phyloP scores from a whole-genome alignment of 1,140 invertebrate species.

The Trichonephila clavipes region DNA sequence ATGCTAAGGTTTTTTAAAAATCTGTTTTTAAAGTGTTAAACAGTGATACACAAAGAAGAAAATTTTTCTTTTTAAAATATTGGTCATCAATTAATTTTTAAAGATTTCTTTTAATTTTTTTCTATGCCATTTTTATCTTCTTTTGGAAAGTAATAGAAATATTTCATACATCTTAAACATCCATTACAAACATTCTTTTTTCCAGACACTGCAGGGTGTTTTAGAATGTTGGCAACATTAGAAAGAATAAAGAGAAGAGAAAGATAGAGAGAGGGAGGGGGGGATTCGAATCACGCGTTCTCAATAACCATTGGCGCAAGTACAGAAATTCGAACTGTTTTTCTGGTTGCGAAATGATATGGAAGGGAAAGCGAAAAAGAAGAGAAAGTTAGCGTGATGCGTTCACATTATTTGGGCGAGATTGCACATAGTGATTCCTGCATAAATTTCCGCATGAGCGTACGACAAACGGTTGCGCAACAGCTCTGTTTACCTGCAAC shows the following conservation, averaged over 20 bases:
- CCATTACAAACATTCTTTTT: background rate
- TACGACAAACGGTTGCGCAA: slow-evolving; percentile 3
- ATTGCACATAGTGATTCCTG: slow-evolving; percentile 60
- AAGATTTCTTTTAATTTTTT: background rate
- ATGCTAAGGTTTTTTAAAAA: too few species aligned
- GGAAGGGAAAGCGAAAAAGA: slow-evolving; percentile 38
- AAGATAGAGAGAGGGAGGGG: background rate
- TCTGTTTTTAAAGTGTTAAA: too few species aligned
- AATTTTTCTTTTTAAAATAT: too few species aligned
- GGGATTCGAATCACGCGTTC: slow-evolving; percentile 30
- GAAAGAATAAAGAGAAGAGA: background rate
- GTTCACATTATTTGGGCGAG: slow-evolving; percentile 35
- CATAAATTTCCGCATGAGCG: slow-evolving; percentile 61
- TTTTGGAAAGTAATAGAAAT: too few species aligned
- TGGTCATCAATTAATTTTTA: too few species aligned
- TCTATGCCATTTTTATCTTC: background rate
- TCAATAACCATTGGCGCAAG: slow-evolving; percentile 55
- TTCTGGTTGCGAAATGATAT: slow-evolving; percentile 52
- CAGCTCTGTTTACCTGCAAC: slow-evolving; percentile 7
- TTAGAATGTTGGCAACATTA: background rate
- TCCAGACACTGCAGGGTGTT: background rate
- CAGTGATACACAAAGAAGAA: too few species aligned
- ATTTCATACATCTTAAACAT: background rate
- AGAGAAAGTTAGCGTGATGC: slow-evolving; percentile 54
- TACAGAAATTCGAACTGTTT: slow-evolving; percentile 58